phyloP scores from a whole-genome alignment of 2,888 invertebrate genomes.

The Leucophora obtusa region DNA sequence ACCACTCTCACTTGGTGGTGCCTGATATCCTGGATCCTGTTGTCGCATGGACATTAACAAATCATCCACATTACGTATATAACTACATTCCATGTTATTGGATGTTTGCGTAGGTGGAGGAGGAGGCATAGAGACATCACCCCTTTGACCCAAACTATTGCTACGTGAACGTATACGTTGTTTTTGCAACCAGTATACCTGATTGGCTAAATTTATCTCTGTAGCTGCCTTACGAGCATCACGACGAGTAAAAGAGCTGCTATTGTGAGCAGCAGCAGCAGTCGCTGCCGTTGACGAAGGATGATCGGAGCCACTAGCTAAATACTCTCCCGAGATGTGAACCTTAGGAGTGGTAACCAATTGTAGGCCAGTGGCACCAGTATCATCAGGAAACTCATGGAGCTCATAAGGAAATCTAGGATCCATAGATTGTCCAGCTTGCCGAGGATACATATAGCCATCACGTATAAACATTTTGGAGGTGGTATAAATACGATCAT shows the following conservation, averaged over 20 bases:
- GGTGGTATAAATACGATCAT: slow-evolving; percentile 76
- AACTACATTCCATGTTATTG: slow-evolving; percentile 66
- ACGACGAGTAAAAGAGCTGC: slow-evolving; percentile 66
- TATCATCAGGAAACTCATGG: slow-evolving; percentile 75
- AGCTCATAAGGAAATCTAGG: slow-evolving; percentile 76
- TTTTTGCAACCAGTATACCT: slow-evolving; percentile 76
- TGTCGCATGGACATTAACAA: slow-evolving; percentile 72
- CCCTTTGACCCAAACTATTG: slow-evolving; percentile 73
- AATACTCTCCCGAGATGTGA: slow-evolving; percentile 76
- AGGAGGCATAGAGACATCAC: slow-evolving; percentile 12
- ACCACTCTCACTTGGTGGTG: slow-evolving; percentile 67
- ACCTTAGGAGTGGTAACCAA: slow-evolving; percentile 75
- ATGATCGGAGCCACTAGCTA: slow-evolving; percentile 68
- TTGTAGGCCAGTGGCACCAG: slow-evolving; percentile 74
- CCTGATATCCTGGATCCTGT: slow-evolving; percentile 63
- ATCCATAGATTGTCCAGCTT: slow-evolving; percentile 76
- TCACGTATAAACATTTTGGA: slow-evolving; percentile 77
- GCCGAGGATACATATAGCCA: slow-evolving; percentile 77
- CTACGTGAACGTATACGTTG: slow-evolving; percentile 70
- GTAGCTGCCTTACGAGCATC: slow-evolving; percentile 72
- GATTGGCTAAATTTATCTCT: slow-evolving; percentile 75
- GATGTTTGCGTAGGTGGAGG: not conserved
- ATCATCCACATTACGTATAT: slow-evolving; percentile 77
- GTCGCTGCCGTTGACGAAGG: slow-evolving; percentile 47
- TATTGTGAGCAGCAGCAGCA: not conserved